Evolutionary conservation across 2,113 vertebrate genomes (phyloP), one percentile per base, ranked within the genome.

Genomic region (Crypturellus undulatus): DNA sequence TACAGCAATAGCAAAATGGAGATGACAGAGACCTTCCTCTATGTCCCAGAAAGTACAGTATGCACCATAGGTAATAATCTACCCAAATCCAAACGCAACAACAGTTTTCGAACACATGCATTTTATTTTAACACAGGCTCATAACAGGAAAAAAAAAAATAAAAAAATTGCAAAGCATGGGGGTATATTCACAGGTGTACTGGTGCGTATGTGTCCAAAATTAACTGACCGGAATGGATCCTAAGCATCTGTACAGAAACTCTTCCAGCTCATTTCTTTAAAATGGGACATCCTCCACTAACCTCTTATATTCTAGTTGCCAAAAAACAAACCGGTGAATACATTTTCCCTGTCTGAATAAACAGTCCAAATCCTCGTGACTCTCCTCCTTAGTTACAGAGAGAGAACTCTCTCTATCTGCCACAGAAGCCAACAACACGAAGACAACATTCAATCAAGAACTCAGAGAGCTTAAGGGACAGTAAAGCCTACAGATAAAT

Each of bases 1-100:
- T 79, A 54, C 26, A 58, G 63, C 26, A 72, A 24, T 3, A 76
- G 62, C 47, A 93, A 95, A 93, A 68, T 0, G 51, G 43, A 92
- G 30, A 81, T 54, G 43, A 63, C 58, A 91, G 70, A 87, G 19
- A 84, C 58, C 28, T 90, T 90, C 63, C 18, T 62, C 71, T 87
- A 9, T 58, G 71, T 65, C 80, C 83, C 62, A 89, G 56, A 93
- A 96, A 90, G 72, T 51, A 51, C 71, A 40, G 56, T 76, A 79
- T 45, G 54, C 40, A 28, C 89, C 36, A 72, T 79, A 65, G 18
- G 18, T 47, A 47, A 47, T 16, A 76, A 89, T 76, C n/a, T 49
- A 62, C 62, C 13, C 52, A 76, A 15, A 40, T 32, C 10, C 52
- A 83, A 80, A 81, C 43, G 25, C 28, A 91, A 52, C 58, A 87